Conservation (phyloP, 2,113 vertebrate species). For the Catharus fuscescens region DNA sequence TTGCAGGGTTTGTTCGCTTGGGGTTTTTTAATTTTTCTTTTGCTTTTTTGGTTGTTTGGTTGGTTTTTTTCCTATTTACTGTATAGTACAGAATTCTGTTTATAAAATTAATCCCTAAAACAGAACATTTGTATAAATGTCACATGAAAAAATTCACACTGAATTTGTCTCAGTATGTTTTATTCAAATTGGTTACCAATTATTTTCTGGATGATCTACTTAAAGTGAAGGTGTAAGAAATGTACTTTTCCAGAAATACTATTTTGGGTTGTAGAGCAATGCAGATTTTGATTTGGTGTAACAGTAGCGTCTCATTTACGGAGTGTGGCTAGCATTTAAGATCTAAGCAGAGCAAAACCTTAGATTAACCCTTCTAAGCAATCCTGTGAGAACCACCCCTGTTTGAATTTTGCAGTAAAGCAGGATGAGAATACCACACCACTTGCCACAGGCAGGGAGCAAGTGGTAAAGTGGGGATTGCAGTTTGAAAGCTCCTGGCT, state of each 20-base stretch:
- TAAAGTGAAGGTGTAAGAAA: neutral
- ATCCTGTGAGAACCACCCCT: neutral
- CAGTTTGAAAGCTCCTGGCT: neutral
- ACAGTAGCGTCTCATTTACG: neutral
- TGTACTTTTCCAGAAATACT: neutral
- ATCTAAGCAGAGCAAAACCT: neutral
- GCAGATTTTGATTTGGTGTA: neutral
- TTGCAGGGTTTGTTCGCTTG: neutral
- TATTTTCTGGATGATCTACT: constrained; percentile 12
- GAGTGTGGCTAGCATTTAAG: neutral
- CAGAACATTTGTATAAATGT: neutral
- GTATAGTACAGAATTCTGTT: neutral
- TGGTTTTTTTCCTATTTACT: neutral
- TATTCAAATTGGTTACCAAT: neutral
- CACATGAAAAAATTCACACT: neutral
- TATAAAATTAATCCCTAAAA: neutral
- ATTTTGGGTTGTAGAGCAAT: neutral
- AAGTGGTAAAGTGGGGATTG: neutral
- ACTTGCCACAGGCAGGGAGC: neutral
- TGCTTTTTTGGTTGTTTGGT: no score
- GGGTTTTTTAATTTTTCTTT: neutral
- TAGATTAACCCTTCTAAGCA: neutral
- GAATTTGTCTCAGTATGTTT: neutral
- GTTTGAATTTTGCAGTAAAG: neutral
- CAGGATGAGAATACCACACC: neutral